phyloP scores from a whole-genome alignment of 2,797 vertebrate genomes.

The Channa striata region DNA sequence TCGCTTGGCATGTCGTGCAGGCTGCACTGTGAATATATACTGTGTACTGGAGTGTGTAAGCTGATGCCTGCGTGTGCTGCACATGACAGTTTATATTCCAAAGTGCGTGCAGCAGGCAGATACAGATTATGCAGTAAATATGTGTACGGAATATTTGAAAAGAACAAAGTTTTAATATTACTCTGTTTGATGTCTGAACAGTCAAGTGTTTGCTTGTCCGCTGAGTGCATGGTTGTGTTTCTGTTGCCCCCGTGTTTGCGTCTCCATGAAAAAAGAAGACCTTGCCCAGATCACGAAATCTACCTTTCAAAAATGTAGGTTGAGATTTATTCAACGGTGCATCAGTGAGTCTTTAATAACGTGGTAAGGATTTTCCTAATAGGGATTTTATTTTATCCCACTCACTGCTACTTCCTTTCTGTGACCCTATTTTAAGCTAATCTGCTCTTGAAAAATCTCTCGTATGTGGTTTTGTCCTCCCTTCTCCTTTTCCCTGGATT shows the following conservation, averaged over 20 bases:
- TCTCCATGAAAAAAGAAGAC: conserved; percentile 4
- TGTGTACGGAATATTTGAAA: conserved; percentile 48
- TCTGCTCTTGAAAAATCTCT: conserved; percentile 49
- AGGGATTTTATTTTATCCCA: conserved; percentile 59
- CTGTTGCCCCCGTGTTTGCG: neutral
- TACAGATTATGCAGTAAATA: conserved; percentile 40
- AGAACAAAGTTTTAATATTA: conserved; percentile 8
- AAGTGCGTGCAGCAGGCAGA: conserved; percentile 28
- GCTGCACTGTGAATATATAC: conserved; percentile 21
- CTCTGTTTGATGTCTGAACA: conserved; percentile 36
- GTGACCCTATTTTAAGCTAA: conserved; percentile 49
- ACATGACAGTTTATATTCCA: conserved; percentile 35
- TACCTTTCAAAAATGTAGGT: neutral
- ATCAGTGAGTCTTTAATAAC: conserved; percentile 42
- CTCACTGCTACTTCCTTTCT: conserved; percentile 22
- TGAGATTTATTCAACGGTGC: conserved; percentile 34
- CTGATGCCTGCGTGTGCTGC: conserved; percentile 28
- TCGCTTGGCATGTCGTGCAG: conserved; percentile 35
- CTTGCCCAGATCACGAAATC: conserved; percentile 9
- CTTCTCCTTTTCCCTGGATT: conserved; percentile 55
- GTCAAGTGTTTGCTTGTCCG: conserved; percentile 20
- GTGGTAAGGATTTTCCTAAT: conserved; percentile 34
- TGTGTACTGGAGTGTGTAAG: conserved; percentile 49
- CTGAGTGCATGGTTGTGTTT: conserved; percentile 8
- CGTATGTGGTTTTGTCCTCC: conserved; percentile 49